phyloP scores from a whole-genome alignment of 2,888 invertebrate species.

The Diadromus collaris region DNA sequence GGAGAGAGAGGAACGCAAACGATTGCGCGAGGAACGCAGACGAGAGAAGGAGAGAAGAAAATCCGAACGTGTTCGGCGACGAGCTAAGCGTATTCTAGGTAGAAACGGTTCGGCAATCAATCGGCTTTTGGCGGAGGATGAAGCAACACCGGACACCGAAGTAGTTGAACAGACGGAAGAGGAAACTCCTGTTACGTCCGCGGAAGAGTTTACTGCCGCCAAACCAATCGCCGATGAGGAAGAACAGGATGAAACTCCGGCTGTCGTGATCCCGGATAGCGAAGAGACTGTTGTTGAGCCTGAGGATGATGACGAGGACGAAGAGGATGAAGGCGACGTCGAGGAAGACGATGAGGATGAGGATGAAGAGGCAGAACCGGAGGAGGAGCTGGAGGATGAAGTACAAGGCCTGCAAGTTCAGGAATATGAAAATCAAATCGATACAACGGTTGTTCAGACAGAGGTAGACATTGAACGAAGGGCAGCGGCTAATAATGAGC shows the following conservation, averaged over 20 bases:
- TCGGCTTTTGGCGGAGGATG: constrained; percentile 43
- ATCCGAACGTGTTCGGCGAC: constrained; percentile 73
- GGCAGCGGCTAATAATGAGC: background rate
- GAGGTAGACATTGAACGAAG: constrained; percentile 30
- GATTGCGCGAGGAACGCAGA: constrained; percentile 70
- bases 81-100: constrained; percentile 65
- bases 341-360: constrained; percentile 66
- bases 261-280: constrained; percentile 57
- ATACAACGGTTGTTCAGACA: constrained; percentile 43
- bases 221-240: constrained; percentile 59
- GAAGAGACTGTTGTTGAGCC: constrained; percentile 67
- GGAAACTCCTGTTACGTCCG: constrained; percentile 40
- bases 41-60: constrained; percentile 75
- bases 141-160: constrained; percentile 29
- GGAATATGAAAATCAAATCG: constrained; percentile 50
- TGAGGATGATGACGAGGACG: constrained; percentile 67
- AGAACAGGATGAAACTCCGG: constrained; percentile 63
- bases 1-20: constrained; percentile 77
- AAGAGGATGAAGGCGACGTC: constrained; percentile 66
- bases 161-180: constrained; percentile 54
- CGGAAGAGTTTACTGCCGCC: constrained; percentile 38
- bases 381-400: constrained; percentile 63
- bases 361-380: constrained; percentile 67
- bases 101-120: constrained; percentile 53
- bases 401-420: constrained; percentile 50